Conservation (phyloP, 1,140 invertebrate genomes). For the Micrasema minimum region DNA sequence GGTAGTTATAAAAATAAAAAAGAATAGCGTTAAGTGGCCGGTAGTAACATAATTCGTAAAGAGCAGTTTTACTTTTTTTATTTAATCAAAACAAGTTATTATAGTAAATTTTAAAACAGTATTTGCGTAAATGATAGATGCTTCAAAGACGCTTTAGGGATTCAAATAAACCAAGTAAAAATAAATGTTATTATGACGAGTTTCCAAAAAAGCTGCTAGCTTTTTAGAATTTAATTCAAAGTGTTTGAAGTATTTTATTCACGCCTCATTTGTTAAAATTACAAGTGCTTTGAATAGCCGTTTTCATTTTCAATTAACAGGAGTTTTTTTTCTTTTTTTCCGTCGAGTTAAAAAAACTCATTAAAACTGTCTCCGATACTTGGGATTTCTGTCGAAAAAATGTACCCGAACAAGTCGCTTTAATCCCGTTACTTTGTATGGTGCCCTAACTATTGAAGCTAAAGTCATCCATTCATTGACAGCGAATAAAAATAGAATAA, state of each 20-base stretch:
- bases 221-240: background rate
- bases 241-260: background rate
- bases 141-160: too few relatives aligned
- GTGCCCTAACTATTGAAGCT: background rate
- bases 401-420: background rate
- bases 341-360: background rate
- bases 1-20: too few relatives aligned
- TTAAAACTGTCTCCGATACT: slow-evolving; percentile 3
- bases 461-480: slow-evolving; percentile 21
- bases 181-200: too few relatives aligned
- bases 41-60: too few relatives aligned
- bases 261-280: background rate
- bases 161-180: too few relatives aligned
- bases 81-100: too few relatives aligned
- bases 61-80: too few relatives aligned
- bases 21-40: too few relatives aligned
- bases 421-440: slow-evolving; percentile 17
- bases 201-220: background rate
- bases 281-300: background rate
- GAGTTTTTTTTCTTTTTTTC: background rate
- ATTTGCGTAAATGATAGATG: too few relatives aligned
- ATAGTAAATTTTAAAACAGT: too few relatives aligned
- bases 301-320: slow-evolving; percentile 4
- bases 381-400: background rate
- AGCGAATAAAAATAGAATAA: slow-evolving; percentile 28